Evolutionary conservation across 1,140 invertebrate species (phyloP).

Genomic region (Danaus melanippus): DNA sequence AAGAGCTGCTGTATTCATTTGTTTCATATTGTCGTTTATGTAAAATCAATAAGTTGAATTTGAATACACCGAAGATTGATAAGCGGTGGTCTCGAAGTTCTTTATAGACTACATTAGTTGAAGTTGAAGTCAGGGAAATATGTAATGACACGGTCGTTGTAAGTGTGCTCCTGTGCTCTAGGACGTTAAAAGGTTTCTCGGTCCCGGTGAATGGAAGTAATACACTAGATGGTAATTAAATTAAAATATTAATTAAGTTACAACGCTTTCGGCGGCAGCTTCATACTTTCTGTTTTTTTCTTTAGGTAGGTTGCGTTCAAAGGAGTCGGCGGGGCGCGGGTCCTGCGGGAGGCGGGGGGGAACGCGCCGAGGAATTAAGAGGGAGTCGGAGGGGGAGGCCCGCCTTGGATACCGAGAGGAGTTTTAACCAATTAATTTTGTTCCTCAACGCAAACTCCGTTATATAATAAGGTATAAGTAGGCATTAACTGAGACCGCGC

Average conservation of each 20-base stretch:
- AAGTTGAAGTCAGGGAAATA: too few species aligned
- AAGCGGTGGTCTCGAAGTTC: too few species aligned
- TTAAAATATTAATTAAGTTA: constrained; percentile 61
- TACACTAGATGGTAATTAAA: not conserved
- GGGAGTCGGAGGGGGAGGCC: constrained; percentile 53
- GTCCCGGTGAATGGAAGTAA: too few species aligned
- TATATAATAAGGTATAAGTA: constrained; percentile 73
- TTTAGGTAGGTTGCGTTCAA: constrained; percentile 70
- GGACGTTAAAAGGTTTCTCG: too few species aligned
- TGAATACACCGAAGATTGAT: too few species aligned
- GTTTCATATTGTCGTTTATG: too few species aligned
- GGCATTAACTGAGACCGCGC: constrained; percentile 69
- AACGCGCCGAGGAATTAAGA: constrained; percentile 55
- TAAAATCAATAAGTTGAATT: too few species aligned
- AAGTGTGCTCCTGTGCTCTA: too few species aligned
- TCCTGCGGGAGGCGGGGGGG: constrained; percentile 35
- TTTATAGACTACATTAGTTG: too few species aligned
- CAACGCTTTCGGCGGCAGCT: constrained; percentile 49
- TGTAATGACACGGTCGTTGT: too few species aligned
- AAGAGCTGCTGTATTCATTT: too few species aligned
- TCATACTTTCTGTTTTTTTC: constrained; percentile 71
- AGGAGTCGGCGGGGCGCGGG: constrained; percentile 60
- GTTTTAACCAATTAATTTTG: constrained; percentile 75
- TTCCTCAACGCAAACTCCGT: constrained; percentile 73
- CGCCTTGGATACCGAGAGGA: constrained; percentile 72